These are phyloP conservation scores for Dicrostonyx torquatus DNA, from an alignment of 2,797 vertebrate species.

Conservation along the genomic window DNA sequence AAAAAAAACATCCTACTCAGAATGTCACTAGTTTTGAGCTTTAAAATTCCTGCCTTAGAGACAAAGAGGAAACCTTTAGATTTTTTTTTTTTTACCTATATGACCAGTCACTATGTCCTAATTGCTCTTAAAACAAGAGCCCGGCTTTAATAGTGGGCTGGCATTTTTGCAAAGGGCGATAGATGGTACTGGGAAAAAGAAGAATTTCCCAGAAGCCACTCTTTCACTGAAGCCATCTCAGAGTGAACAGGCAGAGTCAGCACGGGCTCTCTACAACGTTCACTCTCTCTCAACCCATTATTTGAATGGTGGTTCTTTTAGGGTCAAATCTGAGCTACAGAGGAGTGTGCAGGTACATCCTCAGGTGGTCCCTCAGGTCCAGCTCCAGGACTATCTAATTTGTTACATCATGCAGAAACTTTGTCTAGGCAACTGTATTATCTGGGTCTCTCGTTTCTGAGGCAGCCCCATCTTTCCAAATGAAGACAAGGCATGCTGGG, in stretches of 20 bases:
- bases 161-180: background rate
- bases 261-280: background rate
- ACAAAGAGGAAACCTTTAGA: background rate
- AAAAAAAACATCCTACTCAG: background rate
- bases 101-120: background rate
- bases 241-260: background rate
- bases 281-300: background rate
- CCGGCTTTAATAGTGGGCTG: background rate
- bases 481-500: background rate
- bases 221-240: background rate
- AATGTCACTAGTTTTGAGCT: background rate
- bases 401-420: background rate
- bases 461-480: background rate
- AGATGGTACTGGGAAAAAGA: background rate
- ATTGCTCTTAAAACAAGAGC: background rate
- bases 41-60: background rate
- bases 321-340: background rate
- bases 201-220: background rate
- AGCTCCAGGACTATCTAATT: too few relatives aligned
- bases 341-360: background rate
- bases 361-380: background rate
- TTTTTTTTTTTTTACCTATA: conserved; percentile 42
- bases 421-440: background rate
- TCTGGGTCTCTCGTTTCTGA: background rate
- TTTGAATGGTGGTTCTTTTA: background rate